Evolutionary conservation across 2,113 vertebrate species (phyloP), one percentile per base, ranked within the genome.

Genomic region (Oryzias celebensis): DNA sequence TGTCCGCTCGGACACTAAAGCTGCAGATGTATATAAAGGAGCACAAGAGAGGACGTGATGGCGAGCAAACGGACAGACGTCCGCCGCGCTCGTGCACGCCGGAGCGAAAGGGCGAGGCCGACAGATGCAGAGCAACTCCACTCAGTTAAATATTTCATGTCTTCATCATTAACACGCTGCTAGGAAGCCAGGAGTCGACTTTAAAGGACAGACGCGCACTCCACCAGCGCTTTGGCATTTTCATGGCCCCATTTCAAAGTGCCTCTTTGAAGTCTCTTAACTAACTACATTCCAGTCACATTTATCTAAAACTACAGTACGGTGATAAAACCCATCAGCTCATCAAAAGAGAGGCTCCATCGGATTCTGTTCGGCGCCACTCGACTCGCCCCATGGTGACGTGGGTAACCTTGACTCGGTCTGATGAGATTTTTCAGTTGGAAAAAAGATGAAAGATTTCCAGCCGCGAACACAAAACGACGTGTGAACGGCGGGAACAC

Each of bases 151-250:
- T 89, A 89, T 90, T 85, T 90, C 70, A 90, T 88, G 78, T 68
- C 58, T 36, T 80, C 75, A 83, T 92, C 85, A 88, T 91, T 91
- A 91, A 80, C 85, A 76, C 73, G 26, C 85, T 65, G 87, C 73
- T 78, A 83, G 76, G 77, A 81, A 81, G 78, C 75, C 62, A 64
- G 63, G 74, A 71, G 68, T 70, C 71, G 73, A 78, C 81, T 81
- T 81, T 79, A 82, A 80, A 85, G 84, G 74, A 85, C 68, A 76
- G 80, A 78, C 67, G 20, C 68, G 16, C 41, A 4, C 68, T 61
- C 78, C 81, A 61, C 70, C 79, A 65, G 77, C 48, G 83, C 75
- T 59, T 61, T 77, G 81, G 68, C 77, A 71, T 85, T 84, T 80
- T 60, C 76, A 67, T 71, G 72, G 77, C 81, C 82, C 83, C 57